These are phyloP conservation scores for Myotis brandtii DNA, from an alignment of 2,113 vertebrate species.

Conservation along the genomic window DNA sequence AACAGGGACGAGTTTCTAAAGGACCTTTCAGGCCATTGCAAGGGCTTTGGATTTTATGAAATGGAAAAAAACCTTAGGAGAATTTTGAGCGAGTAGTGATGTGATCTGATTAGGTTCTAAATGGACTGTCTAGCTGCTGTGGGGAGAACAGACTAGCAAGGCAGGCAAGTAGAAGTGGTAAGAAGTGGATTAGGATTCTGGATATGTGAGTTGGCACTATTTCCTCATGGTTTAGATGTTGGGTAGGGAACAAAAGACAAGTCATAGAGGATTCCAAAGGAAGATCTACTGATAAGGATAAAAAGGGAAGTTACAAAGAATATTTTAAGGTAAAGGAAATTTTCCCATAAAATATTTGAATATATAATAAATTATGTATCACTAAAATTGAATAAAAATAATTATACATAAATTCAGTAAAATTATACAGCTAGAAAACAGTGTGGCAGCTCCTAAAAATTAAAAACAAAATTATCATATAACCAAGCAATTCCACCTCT, in stretches of 20 bases:
- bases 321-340: neutral
- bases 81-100: neutral
- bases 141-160: neutral
- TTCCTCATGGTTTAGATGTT: neutral
- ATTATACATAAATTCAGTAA: neutral
- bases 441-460: neutral
- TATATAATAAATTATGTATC: conserved; percentile 13
- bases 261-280: neutral
- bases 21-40: neutral
- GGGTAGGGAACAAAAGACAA: neutral
- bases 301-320: neutral
- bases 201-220: neutral
- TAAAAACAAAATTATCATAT: conserved; percentile 19
- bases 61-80: neutral
- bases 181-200: neutral
- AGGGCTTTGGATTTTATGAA: neutral
- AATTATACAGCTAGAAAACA: neutral
- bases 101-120: neutral
- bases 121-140: neutral
- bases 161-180: neutral
- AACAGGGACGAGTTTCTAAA: neutral
- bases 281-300: neutral
- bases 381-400: conserved; percentile 50
- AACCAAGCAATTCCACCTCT: neutral
- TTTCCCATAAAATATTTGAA: conserved; percentile 41